Base-by-base conservation (phyloP, 1,140 invertebrate species). In the Cherax quadricarinatus region DNA sequence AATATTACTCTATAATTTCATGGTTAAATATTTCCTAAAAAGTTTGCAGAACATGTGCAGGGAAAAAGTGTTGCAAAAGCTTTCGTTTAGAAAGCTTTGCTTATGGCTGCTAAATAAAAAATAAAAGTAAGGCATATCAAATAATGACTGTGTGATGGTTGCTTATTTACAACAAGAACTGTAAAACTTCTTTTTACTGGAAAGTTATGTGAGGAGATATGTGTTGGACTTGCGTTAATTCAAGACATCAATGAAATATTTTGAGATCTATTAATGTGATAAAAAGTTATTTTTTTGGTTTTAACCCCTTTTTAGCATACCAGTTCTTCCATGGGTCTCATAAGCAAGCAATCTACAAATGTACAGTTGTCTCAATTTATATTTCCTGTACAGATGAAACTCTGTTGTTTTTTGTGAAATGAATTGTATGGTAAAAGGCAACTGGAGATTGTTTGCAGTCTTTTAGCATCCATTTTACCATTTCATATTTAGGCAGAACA, bases 281-380 rank as follows among this genome's bases (percentile, higher is more conserved):
- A 82, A 86, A 41, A 60, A 81, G 53, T 21, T 7, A 73, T 48
- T 48, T 62, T 62, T 86, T 86, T 86, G 24, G 48, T 86, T 75
- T 86, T 75, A 73, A 21, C 51, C 70, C 30, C 85, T 75, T 86
- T 86, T 86, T 86, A 86, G 85, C 85, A 78, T 86, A 86, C 66
- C 85, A 86, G 85, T 86, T 86, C 85, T 91, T 91, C 89, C 89
- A 91, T 62, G 89, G 89, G 89, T 91, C 84, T 91, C 89, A 75
- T 91, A 86, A 78, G 78, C 84, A 75, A 86, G 84, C 89, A 91
- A 79, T 73, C 78, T 91, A 91, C 89, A 91, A 91, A 91, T 91
- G 83, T 86, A 86, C 84, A 86, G 83, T 91, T 73, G 78, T 89
- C 60, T 86, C 83, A 86, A 78, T 86, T 86, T 91, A 60, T 91